These are phyloP conservation scores for Pteronotus mesoamericanus DNA, from an alignment of 2,797 vertebrate genomes.

Conservation along the genomic window DNA sequence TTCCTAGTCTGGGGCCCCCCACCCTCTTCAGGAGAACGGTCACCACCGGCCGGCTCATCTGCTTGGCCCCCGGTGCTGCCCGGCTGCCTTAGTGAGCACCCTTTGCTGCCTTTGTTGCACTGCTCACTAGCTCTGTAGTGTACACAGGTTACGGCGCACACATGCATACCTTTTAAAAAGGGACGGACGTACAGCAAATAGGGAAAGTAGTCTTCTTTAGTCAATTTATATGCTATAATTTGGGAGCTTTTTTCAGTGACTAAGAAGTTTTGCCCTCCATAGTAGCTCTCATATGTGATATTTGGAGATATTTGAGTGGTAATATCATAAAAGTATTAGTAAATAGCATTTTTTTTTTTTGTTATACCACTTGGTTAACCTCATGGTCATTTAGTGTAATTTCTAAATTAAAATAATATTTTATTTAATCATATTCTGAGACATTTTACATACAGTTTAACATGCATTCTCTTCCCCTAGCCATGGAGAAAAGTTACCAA, in stretches of 20 bases:
- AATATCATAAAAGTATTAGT: background rate
- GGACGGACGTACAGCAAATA: background rate
- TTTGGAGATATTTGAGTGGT: background rate
- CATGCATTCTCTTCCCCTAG: background rate
- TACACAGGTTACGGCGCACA: background rate
- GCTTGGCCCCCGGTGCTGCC: background rate
- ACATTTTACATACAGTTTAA: background rate
- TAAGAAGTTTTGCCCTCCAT: background rate
- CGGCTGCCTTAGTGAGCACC: background rate
- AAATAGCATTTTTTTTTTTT: background rate
- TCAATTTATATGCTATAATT: background rate
- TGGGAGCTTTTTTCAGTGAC: background rate
- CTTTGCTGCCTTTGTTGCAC: background rate
- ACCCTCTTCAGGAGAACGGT: background rate
- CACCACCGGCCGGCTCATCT: background rate
- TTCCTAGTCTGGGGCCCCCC: background rate
- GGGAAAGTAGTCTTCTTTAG: background rate
- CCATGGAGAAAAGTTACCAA: background rate
- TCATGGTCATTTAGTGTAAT: background rate
- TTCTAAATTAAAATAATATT: slow-evolving; percentile 39
- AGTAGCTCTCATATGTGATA: background rate
- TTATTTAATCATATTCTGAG: background rate
- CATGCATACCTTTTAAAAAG: background rate
- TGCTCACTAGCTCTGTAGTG: background rate
- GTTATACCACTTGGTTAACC: background rate